phyloP scores from a whole-genome alignment of 1,140 invertebrate genomes.

The Phortica variegata region DNA sequence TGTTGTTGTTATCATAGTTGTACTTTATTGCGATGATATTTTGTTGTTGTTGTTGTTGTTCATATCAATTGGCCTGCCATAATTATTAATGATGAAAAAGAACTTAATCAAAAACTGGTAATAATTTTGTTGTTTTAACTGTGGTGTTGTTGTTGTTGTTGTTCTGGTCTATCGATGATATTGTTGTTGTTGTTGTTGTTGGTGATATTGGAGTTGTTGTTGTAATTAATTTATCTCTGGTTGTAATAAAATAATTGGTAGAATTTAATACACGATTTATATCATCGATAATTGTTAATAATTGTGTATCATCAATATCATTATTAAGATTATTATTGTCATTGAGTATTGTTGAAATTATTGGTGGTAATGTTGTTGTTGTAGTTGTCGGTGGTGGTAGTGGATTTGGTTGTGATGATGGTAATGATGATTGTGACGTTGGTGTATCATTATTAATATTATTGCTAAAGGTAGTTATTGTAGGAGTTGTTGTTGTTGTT shows the following conservation, averaged over 20 bases:
- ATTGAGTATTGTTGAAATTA: constrained; percentile 1
- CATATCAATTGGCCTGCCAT: too few relatives aligned
- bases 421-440: constrained; percentile 12
- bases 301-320: constrained; percentile 47
- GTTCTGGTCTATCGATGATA: constrained; percentile 8
- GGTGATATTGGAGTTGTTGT: constrained; percentile 25
- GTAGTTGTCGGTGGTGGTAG: constrained; percentile 10
- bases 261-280: constrained; percentile 57
- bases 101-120: constrained; percentile 18
- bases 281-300: constrained; percentile 46
- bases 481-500: constrained; percentile 9
- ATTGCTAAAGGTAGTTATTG: constrained; percentile 8
- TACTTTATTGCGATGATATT: background rate
- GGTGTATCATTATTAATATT: constrained; percentile 1
- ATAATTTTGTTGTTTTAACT: constrained; percentile 18
- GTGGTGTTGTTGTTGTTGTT: constrained; percentile 15
- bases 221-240: constrained; percentile 51
- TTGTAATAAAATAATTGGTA: constrained; percentile 57
- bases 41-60: constrained; percentile 25
- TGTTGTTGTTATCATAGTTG: constrained; percentile 11
- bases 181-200: constrained; percentile 24
- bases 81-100: too few relatives aligned
- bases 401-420: constrained; percentile 19
- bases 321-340: background rate
- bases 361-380: constrained; percentile 15